phyloP scores from a whole-genome alignment of 2,113 vertebrate species.

The Mastomys natalensis region DNA sequence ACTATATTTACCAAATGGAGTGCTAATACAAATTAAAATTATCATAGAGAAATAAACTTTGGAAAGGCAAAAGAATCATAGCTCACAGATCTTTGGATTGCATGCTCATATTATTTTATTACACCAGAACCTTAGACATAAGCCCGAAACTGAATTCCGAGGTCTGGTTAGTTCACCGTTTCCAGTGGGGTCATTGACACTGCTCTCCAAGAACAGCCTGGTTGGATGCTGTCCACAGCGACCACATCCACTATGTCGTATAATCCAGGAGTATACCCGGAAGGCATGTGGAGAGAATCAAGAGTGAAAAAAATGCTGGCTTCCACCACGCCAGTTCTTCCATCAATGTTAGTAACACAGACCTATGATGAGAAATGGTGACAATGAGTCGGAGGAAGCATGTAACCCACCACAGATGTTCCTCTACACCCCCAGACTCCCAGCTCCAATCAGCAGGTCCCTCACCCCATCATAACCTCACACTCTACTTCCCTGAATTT shows the following conservation, averaged over 20 bases:
- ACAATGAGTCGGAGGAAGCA: too few relatives aligned
- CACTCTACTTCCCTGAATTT: not conserved
- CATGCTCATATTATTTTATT: not conserved
- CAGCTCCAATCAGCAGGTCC: not conserved
- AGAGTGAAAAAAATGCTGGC: conserved; percentile 93
- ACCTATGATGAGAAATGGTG: too few relatives aligned
- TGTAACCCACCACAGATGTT: too few relatives aligned
- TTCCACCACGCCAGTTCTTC: conserved; percentile 83
- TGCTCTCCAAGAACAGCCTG: conserved; percentile 92
- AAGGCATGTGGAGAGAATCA: conserved; percentile 75
- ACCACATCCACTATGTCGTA: conserved; percentile 90
- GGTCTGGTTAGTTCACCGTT: not conserved
- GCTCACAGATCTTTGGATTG: not conserved
- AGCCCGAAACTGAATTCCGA: not conserved
- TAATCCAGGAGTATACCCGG: not conserved
- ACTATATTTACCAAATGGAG: not conserved
- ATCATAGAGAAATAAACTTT: not conserved
- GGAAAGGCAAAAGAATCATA: not conserved
- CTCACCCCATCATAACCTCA: not conserved
- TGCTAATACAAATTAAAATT: not conserved
- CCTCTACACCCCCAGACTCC: too few relatives aligned
- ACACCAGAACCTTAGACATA: not conserved
- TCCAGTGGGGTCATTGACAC: conserved; percentile 89
- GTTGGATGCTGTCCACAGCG: conserved; percentile 93
- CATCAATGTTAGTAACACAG: too few relatives aligned